Conservation (phyloP, 2,888 invertebrate species). For the Luperina nickerlii region DNA sequence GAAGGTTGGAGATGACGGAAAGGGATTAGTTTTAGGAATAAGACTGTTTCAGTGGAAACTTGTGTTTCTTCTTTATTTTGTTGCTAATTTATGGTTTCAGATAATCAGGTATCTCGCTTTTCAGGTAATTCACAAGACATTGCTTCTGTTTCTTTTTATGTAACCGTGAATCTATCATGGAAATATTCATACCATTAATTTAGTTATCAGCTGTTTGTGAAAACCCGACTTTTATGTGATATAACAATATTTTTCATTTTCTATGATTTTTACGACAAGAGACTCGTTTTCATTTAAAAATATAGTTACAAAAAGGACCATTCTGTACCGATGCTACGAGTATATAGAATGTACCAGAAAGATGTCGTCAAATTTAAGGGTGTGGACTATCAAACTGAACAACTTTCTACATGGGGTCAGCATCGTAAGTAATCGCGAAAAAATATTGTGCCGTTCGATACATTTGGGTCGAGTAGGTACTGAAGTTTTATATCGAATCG, state of each 20-base stretch:
- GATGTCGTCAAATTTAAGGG: not conserved
- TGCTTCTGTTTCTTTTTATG: not conserved
- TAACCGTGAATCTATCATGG: too few relatives aligned
- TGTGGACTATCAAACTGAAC: not conserved
- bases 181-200: not conserved
- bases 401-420: not conserved
- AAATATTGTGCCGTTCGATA: not conserved
- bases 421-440: not conserved
- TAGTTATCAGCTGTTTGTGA: not conserved
- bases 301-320: not conserved
- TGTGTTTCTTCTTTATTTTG: not conserved
- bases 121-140: not conserved
- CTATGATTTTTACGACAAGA: not conserved
- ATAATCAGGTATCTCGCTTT: not conserved
- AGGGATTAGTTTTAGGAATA: constrained; percentile 29
- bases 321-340: not conserved
- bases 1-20: constrained; percentile 29
- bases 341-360: not conserved
- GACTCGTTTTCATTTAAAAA: not conserved
- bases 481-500: not conserved
- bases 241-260: not conserved
- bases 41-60: not conserved
- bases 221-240: not conserved
- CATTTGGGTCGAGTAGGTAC: not conserved
- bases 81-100: not conserved